Evolutionary conservation across 2,888 invertebrate genomes (phyloP).

Genomic region (Clistopyga incitator): DNA sequence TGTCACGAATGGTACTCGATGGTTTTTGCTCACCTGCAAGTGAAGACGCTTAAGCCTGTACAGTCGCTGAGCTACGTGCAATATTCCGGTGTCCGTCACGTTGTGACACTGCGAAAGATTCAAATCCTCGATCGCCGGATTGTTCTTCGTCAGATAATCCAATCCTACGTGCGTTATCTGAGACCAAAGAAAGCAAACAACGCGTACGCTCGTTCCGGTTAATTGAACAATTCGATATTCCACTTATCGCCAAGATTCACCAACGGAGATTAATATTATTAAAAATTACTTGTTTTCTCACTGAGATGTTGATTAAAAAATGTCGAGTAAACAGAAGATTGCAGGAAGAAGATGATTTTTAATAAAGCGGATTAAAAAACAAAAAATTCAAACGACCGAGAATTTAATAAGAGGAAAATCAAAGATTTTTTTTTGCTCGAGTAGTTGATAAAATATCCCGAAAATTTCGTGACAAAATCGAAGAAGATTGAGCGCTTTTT

Average conservation of each 20-base stretch:
- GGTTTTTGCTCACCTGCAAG: constrained; percentile 84
- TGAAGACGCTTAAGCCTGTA: constrained; percentile 86
- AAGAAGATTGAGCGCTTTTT: not conserved
- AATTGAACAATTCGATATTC: not conserved
- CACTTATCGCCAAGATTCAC: not conserved
- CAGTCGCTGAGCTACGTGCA: constrained; percentile 84
- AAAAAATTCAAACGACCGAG: too few species aligned
- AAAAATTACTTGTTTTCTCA: too few species aligned
- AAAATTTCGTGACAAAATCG: too few species aligned
- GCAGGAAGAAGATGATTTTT: too few species aligned
- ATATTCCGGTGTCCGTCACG: constrained; percentile 88
- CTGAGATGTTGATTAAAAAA: too few species aligned
- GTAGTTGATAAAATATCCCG: too few species aligned
- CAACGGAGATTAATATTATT: too few species aligned
- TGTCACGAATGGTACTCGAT: not conserved
- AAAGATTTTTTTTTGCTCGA: too few species aligned
- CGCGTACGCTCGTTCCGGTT: not conserved
- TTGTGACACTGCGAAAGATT: constrained; percentile 89
- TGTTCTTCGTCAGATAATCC: constrained; percentile 87
- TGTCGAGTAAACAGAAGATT: too few species aligned
- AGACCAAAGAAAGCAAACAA: constrained; percentile 8
- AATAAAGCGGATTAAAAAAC: too few species aligned
- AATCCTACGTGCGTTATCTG: constrained; percentile 89
- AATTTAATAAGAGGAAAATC: too few species aligned
- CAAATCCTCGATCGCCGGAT: constrained; percentile 89